These are phyloP conservation scores for Drosophila siamana DNA, from an alignment of 2,888 invertebrate species.

Conservation along the genomic window DNA sequence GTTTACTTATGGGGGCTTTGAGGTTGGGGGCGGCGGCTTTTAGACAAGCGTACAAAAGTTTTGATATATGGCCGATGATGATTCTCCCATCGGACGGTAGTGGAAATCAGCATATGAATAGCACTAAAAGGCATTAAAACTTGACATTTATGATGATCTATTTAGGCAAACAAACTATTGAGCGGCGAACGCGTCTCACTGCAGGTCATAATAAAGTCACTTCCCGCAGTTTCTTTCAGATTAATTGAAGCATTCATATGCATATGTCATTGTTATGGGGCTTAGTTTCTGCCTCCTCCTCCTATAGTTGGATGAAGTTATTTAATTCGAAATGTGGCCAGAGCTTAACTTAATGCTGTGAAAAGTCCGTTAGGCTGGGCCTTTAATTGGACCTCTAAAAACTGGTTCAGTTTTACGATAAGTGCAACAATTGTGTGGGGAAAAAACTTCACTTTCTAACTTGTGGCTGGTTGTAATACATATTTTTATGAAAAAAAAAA, in stretches of 20 bases:
- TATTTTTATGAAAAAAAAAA: neutral
- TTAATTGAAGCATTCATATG: conserved; percentile 38
- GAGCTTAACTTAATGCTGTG: neutral
- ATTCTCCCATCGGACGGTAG: conserved; percentile 41
- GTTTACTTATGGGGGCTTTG: conserved; percentile 58
- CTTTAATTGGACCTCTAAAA: conserved; percentile 1
- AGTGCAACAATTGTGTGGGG: conserved; percentile 4
- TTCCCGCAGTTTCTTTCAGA: conserved; percentile 53
- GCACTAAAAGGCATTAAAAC: conserved; percentile 60
- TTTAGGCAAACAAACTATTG: conserved; percentile 66
- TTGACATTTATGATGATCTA: conserved; percentile 77
- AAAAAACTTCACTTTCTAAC: conserved; percentile 17
- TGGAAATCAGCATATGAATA: conserved; percentile 68
- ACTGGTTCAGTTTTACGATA: conserved; percentile 4
- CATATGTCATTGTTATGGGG: conserved; percentile 39
- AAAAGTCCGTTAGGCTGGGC: conserved; percentile 12
- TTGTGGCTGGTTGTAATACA: no score
- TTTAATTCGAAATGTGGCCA: conserved; percentile 17
- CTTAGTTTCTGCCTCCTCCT: no score
- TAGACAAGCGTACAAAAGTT: conserved; percentile 26
- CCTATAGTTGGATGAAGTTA: conserved; percentile 48
- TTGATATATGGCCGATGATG: conserved; percentile 64
- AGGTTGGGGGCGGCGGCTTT: conserved; percentile 45
- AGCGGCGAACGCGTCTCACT: conserved; percentile 13
- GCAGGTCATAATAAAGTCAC: conserved; percentile 55